These are phyloP conservation scores for Thecocarcelia acutangulata DNA, from an alignment of 2,888 invertebrate species.

Conservation along the genomic window DNA sequence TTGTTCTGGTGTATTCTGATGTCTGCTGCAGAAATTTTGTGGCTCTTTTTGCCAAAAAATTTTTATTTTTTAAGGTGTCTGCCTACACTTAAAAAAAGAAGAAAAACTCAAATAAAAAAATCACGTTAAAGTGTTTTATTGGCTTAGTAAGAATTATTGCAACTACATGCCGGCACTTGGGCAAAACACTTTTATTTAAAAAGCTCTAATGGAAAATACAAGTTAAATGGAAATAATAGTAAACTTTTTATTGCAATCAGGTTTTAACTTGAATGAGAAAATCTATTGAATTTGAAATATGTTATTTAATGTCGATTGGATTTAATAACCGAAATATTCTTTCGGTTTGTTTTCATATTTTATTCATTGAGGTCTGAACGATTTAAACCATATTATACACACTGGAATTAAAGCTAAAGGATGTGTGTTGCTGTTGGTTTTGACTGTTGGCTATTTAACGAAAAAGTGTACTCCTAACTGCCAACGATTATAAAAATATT, in stretches of 20 bases:
- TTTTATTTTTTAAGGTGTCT: constrained; percentile 61
- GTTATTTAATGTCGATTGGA: not conserved
- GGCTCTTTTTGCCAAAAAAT: constrained; percentile 16
- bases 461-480: not conserved
- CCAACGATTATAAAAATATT: constrained; percentile 24
- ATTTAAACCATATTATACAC: not conserved
- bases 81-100: constrained; percentile 55
- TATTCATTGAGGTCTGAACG: too few relatives aligned
- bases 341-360: too few relatives aligned
- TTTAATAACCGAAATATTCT: not conserved
- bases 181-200: constrained; percentile 31
- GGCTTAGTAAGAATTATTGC: constrained; percentile 68
- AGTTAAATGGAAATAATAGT: constrained; percentile 11
- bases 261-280: not conserved
- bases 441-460: not conserved
- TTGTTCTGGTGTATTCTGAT: not conserved
- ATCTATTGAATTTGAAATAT: not conserved
- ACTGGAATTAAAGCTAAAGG: not conserved
- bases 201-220: not conserved
- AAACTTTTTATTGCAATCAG: not conserved
- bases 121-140: constrained; percentile 67
- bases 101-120: constrained; percentile 20
- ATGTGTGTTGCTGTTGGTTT: not conserved
- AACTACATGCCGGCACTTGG: constrained; percentile 33
- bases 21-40: constrained; percentile 36